Percentiles rank a stretch among this genome's conserved stretches.
These are phyloP conservation scores for Dicaeum eximium DNA, from an alignment of 2,113 vertebrate species.

Conservation along the genomic window DNA sequence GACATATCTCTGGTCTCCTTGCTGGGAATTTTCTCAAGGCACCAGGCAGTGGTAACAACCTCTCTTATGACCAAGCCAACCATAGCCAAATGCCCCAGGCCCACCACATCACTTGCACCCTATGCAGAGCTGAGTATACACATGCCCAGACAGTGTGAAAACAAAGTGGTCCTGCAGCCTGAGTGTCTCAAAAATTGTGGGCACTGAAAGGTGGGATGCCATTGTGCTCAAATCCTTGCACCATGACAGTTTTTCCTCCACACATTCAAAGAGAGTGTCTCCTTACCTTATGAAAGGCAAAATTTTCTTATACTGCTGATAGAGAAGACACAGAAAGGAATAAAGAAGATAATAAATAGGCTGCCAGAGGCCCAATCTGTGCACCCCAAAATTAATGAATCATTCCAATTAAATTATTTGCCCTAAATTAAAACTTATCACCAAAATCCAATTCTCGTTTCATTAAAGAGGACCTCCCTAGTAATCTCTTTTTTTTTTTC, in stretches of 20 bases:
- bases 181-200: background rate
- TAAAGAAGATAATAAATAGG: conserved; percentile 31
- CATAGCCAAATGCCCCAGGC: background rate
- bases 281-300: background rate
- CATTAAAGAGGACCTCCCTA: conserved; percentile 35
- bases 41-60: background rate
- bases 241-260: background rate
- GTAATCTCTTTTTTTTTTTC: background rate
- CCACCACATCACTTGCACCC: background rate
- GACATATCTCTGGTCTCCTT: background rate
- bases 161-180: background rate
- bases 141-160: background rate
- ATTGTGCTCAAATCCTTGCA: background rate
- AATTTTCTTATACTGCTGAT: background rate
- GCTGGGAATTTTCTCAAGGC: background rate
- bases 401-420: conserved; percentile 60
- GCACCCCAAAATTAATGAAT: conserved; percentile 42
- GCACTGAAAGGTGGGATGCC: background rate
- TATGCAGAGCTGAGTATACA: background rate
- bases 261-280: background rate
- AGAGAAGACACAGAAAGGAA: background rate
- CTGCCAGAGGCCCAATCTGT: conserved; percentile 37
- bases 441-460: conserved; percentile 36
- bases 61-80: background rate
- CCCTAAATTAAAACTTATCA: conserved; percentile 54